Evolutionary conservation across 2,888 invertebrate genomes (phyloP), one percentile per base, ranked within the genome.

Genomic region (Drosophila putrida): DNA sequence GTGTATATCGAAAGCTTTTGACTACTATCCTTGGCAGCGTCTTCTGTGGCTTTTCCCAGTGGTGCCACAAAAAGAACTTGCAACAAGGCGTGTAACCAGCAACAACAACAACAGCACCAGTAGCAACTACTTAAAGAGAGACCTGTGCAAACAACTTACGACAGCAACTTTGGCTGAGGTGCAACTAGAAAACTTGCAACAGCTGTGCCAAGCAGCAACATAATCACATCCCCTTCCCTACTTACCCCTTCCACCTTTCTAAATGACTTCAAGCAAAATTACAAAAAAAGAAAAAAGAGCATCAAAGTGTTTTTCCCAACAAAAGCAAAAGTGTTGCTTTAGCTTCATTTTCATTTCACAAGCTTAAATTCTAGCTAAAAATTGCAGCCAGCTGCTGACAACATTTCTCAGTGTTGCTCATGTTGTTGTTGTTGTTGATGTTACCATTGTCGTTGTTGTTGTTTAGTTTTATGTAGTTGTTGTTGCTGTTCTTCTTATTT

Each of bases 281-380:
- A 15, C 15, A 39, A 36, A 5, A 36, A 5, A 36, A 39, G 9
- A 35, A 67, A n/a, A 28, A 47, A 35, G 31, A 39, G 35, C 60
- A 36, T 61, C 54, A 46, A 44, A 44, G 39, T 53, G 39, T 72
- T 50, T 43, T 55, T 20, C 20, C 60, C 65, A 75, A 85, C 70
- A 83, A 88, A 88, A 88, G 74, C 86, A 83, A 83, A 86, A 83
- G 83, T 88, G 86, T 77, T 70, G 57, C 3, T 50, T 60, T 59
- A 57, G 77, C 76, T 33, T 65, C 64, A 61, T 71, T 80, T 71
- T 69, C 62, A 58, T 59, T 62, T 28, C 38, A 33, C 55, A 51
- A 67, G 71, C 77, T 58, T 78, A 74, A 81, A 77, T 87, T 82
- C 81, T 75, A 78, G 75, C 68, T 75, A 75, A 75, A 75, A 73